phyloP scores from a whole-genome alignment of 2,888 invertebrate genomes.

The Lycocerus yunnanus region DNA sequence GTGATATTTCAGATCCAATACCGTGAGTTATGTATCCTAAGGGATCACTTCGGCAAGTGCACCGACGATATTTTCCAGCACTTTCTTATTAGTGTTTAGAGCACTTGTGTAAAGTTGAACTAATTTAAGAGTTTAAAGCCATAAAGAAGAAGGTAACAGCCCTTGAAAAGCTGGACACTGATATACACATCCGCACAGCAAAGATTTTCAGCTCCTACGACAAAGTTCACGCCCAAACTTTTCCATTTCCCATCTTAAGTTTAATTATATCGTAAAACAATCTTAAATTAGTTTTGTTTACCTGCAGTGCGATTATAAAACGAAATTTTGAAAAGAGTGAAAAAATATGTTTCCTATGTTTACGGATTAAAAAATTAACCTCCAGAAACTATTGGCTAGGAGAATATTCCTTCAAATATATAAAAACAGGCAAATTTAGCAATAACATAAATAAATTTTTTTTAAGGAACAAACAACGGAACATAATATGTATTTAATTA shows the following conservation, averaged over 20 bases:
- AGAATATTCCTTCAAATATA: too few relatives aligned
- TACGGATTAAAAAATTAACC: too few relatives aligned
- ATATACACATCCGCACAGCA: conserved; percentile 47
- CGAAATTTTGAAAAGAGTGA: too few relatives aligned
- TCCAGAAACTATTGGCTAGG: too few relatives aligned
- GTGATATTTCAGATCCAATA: conserved; percentile 43
- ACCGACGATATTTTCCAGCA: conserved; percentile 50
- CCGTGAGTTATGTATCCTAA: conserved; percentile 49
- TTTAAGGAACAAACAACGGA: too few relatives aligned
- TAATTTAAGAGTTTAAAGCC: conserved; percentile 56
- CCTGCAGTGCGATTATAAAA: too few relatives aligned
- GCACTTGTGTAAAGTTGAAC: conserved; percentile 55
- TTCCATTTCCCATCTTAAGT: conserved; percentile 7
- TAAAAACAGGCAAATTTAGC: too few relatives aligned
- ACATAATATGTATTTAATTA: too few relatives aligned
- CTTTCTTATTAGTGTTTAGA: conserved; percentile 56
- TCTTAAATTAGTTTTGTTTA: too few relatives aligned
- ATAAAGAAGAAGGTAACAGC: conserved; percentile 56
- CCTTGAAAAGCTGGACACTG: conserved; percentile 52
- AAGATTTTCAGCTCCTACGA: conserved; percentile 31
- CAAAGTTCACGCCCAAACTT: background rate
- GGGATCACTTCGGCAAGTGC: conserved; percentile 50
- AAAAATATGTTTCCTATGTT: background rate
- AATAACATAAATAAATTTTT: too few relatives aligned
- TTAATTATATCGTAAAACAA: conserved; percentile 14